Evolutionary conservation across 2,113 vertebrate genomes (phyloP), one percentile per base, ranked within the genome.

Genomic region (Ophthalmolycus amberensis): DNA sequence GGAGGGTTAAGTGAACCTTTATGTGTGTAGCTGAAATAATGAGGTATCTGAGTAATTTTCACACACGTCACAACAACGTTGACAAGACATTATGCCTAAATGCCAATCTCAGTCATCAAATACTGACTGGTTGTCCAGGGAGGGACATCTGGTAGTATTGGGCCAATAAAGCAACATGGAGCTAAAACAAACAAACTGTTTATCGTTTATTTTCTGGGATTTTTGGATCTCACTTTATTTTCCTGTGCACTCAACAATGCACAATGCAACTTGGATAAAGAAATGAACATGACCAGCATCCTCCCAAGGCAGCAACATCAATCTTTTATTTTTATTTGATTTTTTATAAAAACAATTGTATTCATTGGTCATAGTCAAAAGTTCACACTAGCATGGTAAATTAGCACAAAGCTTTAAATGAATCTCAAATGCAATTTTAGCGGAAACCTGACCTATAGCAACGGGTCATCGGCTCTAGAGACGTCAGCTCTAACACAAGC

Each of bases 401-500:
- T 5, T 14, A 66, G 32, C 9, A 48, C 8, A 56, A 72, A 73
- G 34, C 18, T 37, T 65, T 3, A 14, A 78, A 20, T 80, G 29
- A 70, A 62, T 12, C 14, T 22, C 5, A 18, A 25, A 46, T 12
- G 7, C 38, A 62, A 29, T 58, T 40, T 29, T 2, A 54, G 16
- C 0, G 0, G n/a, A 42, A 58, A 67, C 48, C 12, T 76, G 60
- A 76, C 32, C 5, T 16, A 34, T 1, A 69, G 68, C 82, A 87
- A 86, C 76, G 77, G 16, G n/a, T 56, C 37, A 77, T 68, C 27
- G 20, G 32, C n/a, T 79, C 25, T 56, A 46, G 54, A 67, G 25
- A 59, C 10, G 10, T 68, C 50, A 56, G 18, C 48, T 37, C 20
- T 20, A 10, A 56, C 65, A 54, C 3, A 6, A 32, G 34, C 42